Evolutionary conservation across 2,797 vertebrate genomes (phyloP).

Genomic region (Dromococcyx pavoninus): DNA sequence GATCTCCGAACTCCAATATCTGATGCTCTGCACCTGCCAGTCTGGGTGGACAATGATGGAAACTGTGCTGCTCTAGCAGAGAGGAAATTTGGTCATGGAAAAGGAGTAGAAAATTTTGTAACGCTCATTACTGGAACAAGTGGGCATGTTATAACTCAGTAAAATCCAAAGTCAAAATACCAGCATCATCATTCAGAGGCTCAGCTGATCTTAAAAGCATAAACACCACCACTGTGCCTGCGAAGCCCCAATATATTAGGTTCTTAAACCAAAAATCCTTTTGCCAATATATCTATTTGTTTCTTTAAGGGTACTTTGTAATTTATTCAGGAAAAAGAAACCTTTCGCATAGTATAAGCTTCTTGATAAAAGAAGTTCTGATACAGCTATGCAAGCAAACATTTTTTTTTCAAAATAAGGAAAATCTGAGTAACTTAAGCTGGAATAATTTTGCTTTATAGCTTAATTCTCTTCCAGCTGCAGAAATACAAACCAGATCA

Average conservation of each 20-base stretch:
- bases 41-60: constrained; percentile 98
- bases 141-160: constrained; percentile 24
- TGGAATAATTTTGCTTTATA: not conserved
- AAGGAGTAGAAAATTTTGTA: constrained; percentile 92
- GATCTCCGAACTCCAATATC: constrained; percentile 93
- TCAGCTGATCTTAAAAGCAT: not conserved
- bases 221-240: not conserved
- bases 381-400: not conserved
- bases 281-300: not conserved
- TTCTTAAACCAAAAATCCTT: not conserved
- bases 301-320: not conserved
- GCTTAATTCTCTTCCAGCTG: not conserved
- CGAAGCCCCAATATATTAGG: not conserved
- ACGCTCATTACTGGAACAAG: constrained; percentile 96
- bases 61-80: constrained; percentile 96
- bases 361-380: not conserved
- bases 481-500: not conserved
- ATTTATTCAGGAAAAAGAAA: not conserved
- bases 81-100: constrained; percentile 94
- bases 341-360: not conserved
- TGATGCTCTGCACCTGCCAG: constrained; percentile 88
- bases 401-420: not conserved
- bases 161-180: not conserved
- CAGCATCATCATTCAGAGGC: not conserved
- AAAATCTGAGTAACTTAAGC: not conserved